Percentiles rank a stretch among this genome's conserved stretches.
phyloP scores from a whole-genome alignment of 2,888 invertebrate species.

The Beris chalybata region DNA sequence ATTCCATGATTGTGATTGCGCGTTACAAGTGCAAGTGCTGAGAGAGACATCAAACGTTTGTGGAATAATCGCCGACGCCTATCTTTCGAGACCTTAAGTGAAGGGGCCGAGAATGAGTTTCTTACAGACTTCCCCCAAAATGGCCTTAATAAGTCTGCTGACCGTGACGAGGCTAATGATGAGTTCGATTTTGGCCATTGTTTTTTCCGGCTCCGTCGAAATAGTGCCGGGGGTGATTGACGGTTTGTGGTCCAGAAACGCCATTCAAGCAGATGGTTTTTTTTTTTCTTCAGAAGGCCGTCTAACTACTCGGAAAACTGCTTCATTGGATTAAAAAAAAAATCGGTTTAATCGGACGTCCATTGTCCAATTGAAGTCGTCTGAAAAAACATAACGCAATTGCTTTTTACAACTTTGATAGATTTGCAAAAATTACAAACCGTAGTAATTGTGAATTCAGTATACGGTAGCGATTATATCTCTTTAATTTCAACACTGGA shows the following conservation, averaged over 20 bases:
- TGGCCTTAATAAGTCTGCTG: slow-evolving; percentile 2
- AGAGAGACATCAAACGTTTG: slow-evolving; percentile 20
- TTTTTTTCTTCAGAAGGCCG: background rate
- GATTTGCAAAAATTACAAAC: no score
- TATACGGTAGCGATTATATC: no score
- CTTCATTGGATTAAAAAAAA: no score
- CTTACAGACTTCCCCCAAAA: background rate
- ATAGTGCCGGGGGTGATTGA: background rate
- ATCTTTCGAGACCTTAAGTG: slow-evolving; percentile 23
- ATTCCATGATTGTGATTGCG: slow-evolving; percentile 12
- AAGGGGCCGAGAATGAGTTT: slow-evolving; percentile 9
- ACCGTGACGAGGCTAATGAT: slow-evolving; percentile 19
- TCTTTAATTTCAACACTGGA: no score
- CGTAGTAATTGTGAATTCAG: no score
- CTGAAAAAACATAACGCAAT: no score
- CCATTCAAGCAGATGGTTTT: no score
- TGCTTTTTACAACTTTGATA: no score
- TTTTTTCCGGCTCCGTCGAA: background rate
- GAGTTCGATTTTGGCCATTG: slow-evolving; percentile 16
- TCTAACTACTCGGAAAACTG: background rate
- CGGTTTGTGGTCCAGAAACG: background rate
- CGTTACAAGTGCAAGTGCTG: slow-evolving; percentile 10
- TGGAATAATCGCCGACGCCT: slow-evolving; percentile 27
- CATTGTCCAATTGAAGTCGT: no score
- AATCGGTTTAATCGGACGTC: no score